A percentile compares a stretch with the other conserved stretches of the same genome.
Conservation (phyloP, 2,797 vertebrate species). For the Euphonia xanthogaster region DNA sequence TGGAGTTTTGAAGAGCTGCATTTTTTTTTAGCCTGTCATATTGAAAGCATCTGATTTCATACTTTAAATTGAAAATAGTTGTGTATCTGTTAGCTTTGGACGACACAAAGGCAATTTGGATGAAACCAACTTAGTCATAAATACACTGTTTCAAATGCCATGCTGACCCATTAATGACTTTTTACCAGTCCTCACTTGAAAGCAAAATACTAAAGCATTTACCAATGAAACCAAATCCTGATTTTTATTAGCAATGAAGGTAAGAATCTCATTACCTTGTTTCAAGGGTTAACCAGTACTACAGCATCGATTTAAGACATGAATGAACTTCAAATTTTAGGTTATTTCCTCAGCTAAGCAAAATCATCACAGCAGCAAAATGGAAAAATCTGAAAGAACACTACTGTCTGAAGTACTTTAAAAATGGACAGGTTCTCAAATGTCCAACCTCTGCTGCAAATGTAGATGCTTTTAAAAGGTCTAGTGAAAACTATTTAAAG, state of each 20-base stretch:
- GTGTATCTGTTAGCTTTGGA: background rate
- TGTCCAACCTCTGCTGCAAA: background rate
- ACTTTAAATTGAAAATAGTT: background rate
- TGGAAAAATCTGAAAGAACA: background rate
- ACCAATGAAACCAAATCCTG: background rate
- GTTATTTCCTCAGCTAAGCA: background rate
- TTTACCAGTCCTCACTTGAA: background rate
- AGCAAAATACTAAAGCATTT: background rate
- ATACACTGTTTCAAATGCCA: background rate
- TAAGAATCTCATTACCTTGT: background rate
- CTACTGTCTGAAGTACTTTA: background rate
- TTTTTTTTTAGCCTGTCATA: background rate
- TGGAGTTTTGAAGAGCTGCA: background rate
- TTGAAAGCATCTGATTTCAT: background rate
- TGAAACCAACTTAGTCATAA: background rate
- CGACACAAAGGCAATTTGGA: background rate
- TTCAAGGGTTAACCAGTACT: background rate
- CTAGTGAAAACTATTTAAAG: background rate
- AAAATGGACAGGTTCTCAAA: background rate
- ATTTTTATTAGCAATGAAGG: background rate
- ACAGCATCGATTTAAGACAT: background rate
- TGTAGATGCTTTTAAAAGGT: background rate
- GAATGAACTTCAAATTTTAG: background rate
- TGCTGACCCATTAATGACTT: background rate
- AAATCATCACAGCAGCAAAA: background rate